A percentile compares a stretch with the other conserved stretches of the same genome.
Conservation (phyloP, 2,888 invertebrate species). For the Aphodius granarius region DNA sequence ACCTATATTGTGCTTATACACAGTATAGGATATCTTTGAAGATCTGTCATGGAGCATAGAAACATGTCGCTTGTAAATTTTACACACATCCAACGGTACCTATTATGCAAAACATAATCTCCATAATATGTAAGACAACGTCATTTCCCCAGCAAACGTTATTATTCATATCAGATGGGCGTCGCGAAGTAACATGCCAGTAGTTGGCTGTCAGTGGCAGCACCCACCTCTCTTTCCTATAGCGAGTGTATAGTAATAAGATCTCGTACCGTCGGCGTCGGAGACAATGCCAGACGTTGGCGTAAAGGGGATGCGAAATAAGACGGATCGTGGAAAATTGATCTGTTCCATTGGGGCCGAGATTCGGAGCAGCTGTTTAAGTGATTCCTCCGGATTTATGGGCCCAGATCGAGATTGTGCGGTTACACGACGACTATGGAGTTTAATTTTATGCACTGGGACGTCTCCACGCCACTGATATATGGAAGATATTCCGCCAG, state of each 20-base stretch:
- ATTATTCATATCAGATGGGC: conserved; percentile 6
- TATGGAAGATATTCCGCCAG: conserved; percentile 18
- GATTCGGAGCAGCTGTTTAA: conserved; percentile 37
- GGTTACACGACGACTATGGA: conserved; percentile 33
- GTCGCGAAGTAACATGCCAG: conserved; percentile 14
- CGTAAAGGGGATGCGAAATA: conserved; percentile 16
- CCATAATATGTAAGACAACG: conserved; percentile 22
- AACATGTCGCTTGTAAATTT: not conserved
- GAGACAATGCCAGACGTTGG: conserved; percentile 10
- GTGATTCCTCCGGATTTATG: conserved; percentile 38
- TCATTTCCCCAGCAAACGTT: conserved; percentile 10
- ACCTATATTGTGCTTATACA: no score
- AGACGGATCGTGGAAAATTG: conserved; percentile 25
- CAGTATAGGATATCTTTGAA: no score
- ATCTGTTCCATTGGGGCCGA: conserved; percentile 32
- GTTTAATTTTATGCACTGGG: conserved; percentile 35
- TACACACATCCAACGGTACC: not conserved
- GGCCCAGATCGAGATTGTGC: conserved; percentile 35
- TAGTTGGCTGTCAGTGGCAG: conserved; percentile 13
- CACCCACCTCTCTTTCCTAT: conserved; percentile 8
- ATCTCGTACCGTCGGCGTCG: no score
- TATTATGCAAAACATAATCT: conserved; percentile 21
- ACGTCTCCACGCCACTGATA: conserved; percentile 25
- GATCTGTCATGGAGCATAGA: no score
- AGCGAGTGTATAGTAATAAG: no score